Percentiles rank a stretch among this genome's conserved stretches.
Conservation (phyloP, 1,140 invertebrate genomes). For the Neodiprion virginianus region DNA sequence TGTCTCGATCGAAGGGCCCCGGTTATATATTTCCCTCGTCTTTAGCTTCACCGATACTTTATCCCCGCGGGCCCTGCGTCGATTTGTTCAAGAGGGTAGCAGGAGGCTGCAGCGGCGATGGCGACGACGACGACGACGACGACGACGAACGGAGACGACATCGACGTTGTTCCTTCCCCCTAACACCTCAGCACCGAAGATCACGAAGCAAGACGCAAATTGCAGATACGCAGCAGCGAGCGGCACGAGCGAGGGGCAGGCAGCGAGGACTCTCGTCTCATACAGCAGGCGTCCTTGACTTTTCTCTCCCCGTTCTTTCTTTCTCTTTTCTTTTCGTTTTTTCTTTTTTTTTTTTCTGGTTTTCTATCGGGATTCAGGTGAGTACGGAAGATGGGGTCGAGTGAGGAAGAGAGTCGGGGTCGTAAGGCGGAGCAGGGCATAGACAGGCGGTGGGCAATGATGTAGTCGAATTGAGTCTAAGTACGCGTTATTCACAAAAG, state of each 20-base stretch:
- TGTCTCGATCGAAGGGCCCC: constrained; percentile 1
- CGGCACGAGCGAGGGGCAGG: not conserved
- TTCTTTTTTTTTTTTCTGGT: no score
- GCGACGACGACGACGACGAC: not conserved
- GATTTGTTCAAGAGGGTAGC: not conserved
- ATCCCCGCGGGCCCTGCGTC: not conserved
- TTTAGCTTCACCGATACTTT: not conserved
- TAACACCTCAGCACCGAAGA: not conserved
- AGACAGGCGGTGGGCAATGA: not conserved
- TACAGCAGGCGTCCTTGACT: not conserved
- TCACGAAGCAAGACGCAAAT: not conserved
- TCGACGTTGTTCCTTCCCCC: not conserved
- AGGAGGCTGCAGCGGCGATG: not conserved
- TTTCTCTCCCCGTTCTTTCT: no score
- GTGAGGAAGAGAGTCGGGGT: constrained; percentile 5
- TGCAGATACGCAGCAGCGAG: not conserved
- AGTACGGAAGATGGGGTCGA: not conserved
- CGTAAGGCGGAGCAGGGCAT: not conserved
- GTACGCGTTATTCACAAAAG: constrained; percentile 57
- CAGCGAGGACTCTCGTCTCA: not conserved
- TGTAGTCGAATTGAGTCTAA: constrained; percentile 7
- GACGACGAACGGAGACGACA: not conserved
- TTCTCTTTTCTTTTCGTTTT: no score
- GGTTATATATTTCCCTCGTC: not conserved
- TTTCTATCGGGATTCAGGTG: no score